Conservation (phyloP, 2,797 vertebrate species). For the Hypotaenidia okinawae region DNA sequence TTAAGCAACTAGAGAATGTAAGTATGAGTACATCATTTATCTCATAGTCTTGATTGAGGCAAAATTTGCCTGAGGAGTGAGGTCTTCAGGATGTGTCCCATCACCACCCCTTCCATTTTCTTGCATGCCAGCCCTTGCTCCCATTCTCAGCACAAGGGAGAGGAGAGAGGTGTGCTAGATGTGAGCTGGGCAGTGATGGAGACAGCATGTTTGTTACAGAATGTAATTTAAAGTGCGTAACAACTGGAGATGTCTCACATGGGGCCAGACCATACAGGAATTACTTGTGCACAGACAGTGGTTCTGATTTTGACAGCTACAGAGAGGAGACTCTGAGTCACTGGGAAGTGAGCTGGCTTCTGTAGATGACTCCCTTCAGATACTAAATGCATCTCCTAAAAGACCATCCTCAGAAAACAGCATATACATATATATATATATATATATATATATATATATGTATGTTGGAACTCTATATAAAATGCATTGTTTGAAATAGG, state of each 20-base stretch:
- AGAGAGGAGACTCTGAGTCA: slow-evolving; percentile 29
- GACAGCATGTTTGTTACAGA: not conserved
- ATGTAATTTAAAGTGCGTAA: not conserved
- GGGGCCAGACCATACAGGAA: not conserved
- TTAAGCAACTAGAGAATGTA: not conserved
- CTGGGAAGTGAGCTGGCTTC: slow-evolving; percentile 29
- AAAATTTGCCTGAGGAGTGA: not conserved
- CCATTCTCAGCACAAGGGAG: not conserved
- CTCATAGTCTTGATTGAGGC: not conserved
- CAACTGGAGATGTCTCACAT: not conserved
- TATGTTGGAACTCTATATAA: slow-evolving; percentile 33
- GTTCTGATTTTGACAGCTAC: slow-evolving; percentile 15
- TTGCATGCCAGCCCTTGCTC: not conserved
- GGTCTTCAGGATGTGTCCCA: not conserved
- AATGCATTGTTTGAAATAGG: slow-evolving; percentile 51
- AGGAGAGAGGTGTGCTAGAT: not conserved
- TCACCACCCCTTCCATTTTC: not conserved
- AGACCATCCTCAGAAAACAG: slow-evolving; percentile 16
- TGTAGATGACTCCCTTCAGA: slow-evolving; percentile 12
- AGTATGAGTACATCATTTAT: not conserved
- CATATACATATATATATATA: no score
- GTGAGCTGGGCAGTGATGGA: not conserved
- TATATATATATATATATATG: not conserved
- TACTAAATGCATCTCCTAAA: slow-evolving; percentile 59
- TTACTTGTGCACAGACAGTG: not conserved